Percentiles rank a stretch among this genome's conserved stretches.
phyloP scores from a whole-genome alignment of 1,140 invertebrate species.

The Acromyrmex echinatior region DNA sequence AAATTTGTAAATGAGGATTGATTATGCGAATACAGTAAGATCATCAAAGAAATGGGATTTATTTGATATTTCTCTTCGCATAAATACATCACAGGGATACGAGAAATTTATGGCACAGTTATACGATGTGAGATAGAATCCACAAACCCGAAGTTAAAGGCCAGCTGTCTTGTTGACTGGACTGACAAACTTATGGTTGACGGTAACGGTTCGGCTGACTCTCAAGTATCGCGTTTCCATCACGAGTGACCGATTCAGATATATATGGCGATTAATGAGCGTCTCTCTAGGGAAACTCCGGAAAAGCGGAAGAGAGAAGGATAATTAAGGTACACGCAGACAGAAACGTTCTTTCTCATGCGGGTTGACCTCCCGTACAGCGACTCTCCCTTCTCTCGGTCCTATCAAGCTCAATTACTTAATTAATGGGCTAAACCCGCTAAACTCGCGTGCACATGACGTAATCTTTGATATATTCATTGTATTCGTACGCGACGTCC shows the following conservation, averaged over 20 bases:
- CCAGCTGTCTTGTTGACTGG: not conserved
- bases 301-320: not conserved
- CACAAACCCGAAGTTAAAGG: conserved; percentile 10
- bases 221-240: conserved; percentile 23
- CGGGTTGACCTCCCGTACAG: conserved; percentile 66
- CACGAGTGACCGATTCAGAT: conserved; percentile 63
- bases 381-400: not conserved
- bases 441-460: conserved; percentile 71
- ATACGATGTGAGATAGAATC: conserved; percentile 14
- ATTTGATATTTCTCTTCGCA: not conserved
- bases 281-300: conserved; percentile 41
- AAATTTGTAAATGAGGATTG: conserved; percentile 8
- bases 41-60: conserved; percentile 16
- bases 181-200: conserved; percentile 15
- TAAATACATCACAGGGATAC: not conserved
- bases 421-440: conserved; percentile 71
- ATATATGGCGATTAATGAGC: conserved; percentile 65
- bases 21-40: not conserved
- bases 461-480: conserved; percentile 67
- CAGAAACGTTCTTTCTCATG: conserved; percentile 73
- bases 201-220: conserved; percentile 1
- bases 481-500: not conserved
- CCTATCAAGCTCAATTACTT: conserved; percentile 75
- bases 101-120: conserved; percentile 16
- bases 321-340: not conserved